phyloP scores from a whole-genome alignment of 2,797 vertebrate genomes.

The Pseudopleuronectes americanus region DNA sequence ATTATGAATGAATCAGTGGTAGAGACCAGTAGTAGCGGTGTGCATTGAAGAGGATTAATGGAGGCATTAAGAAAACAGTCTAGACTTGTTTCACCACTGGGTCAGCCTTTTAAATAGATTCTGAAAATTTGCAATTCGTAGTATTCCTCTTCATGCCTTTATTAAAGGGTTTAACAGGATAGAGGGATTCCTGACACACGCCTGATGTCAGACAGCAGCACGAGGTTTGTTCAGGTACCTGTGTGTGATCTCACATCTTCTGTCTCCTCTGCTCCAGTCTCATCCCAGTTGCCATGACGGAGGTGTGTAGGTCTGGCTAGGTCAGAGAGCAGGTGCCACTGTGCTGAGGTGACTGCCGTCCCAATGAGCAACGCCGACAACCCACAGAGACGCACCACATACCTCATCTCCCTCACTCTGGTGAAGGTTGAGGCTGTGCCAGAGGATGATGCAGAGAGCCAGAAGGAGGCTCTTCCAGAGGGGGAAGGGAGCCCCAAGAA shows the following conservation, averaged over 20 bases:
- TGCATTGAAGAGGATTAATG: slow-evolving; percentile 66
- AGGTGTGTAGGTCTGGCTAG: slow-evolving; percentile 68
- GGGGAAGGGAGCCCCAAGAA: slow-evolving; percentile 73
- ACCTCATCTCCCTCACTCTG: slow-evolving; percentile 96
- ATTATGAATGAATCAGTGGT: slow-evolving; percentile 71
- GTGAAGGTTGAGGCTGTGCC: slow-evolving; percentile 94
- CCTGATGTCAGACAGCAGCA: slow-evolving; percentile 15
- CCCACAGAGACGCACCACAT: slow-evolving; percentile 94
- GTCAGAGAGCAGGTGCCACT: slow-evolving; percentile 70
- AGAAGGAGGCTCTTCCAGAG: slow-evolving; percentile 70
- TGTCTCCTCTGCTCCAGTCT: slow-evolving; percentile 49
- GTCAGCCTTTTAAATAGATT: slow-evolving; percentile 60
- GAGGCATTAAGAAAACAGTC: slow-evolving; percentile 68
- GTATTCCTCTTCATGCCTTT: slow-evolving; percentile 11
- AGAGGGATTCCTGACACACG: slow-evolving; percentile 23
- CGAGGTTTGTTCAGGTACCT: slow-evolving; percentile 21
- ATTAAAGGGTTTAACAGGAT: slow-evolving; percentile 25
- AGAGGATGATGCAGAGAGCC: slow-evolving; percentile 76
- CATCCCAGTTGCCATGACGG: slow-evolving; percentile 62
- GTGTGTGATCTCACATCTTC: slow-evolving; percentile 43
- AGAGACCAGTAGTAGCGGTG: slow-evolving; percentile 62
- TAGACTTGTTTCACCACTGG: slow-evolving; percentile 73
- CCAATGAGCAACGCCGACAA: slow-evolving; percentile 91
- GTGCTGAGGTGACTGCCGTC: slow-evolving; percentile 76
- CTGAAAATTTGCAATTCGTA: slow-evolving; percentile 47